A percentile compares a stretch with the other conserved stretches of the same genome.
These are phyloP conservation scores for Protobothrops mucrosquamatus DNA, from an alignment of 2,113 vertebrate genomes.

Conservation along the genomic window DNA sequence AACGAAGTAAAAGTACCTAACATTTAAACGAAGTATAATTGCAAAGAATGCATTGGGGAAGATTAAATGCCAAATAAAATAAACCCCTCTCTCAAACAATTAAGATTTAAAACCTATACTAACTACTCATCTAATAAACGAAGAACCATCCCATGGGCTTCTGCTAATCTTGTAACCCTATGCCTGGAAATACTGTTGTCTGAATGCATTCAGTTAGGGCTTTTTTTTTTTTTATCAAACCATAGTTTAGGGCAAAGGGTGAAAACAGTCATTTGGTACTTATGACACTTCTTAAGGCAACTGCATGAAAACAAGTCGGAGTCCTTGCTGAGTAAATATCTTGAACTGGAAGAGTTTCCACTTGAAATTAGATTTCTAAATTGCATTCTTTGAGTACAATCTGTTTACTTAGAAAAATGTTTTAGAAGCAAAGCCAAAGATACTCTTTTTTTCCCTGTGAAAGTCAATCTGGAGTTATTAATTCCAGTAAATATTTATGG, in stretches of 20 bases:
- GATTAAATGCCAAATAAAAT: neutral
- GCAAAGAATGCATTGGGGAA: neutral
- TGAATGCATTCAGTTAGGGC: neutral
- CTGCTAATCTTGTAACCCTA: neutral
- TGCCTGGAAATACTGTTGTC: neutral
- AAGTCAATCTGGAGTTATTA: fast-evolving
- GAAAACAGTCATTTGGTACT: neutral
- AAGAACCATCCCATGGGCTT: neutral
- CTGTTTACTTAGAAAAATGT: fast-evolving
- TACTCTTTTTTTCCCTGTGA: fast-evolving
- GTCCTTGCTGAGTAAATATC: neutral
- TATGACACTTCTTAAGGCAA: neutral
- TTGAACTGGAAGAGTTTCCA: neutral
- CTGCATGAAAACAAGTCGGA: neutral
- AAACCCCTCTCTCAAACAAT: neutral
- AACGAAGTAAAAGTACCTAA: neutral
- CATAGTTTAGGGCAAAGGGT: neutral
- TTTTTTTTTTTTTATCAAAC: neutral
- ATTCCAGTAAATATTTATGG: neutral
- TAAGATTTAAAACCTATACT: neutral
- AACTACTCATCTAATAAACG: neutral
- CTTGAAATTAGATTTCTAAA: neutral
- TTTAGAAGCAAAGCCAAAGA: fast-evolving
- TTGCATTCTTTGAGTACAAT: fast-evolving
- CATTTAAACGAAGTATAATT: neutral